Percentiles rank a stretch among this genome's conserved stretches.
Conservation (phyloP, 2,888 invertebrate species). For the Tenthredo notha region DNA sequence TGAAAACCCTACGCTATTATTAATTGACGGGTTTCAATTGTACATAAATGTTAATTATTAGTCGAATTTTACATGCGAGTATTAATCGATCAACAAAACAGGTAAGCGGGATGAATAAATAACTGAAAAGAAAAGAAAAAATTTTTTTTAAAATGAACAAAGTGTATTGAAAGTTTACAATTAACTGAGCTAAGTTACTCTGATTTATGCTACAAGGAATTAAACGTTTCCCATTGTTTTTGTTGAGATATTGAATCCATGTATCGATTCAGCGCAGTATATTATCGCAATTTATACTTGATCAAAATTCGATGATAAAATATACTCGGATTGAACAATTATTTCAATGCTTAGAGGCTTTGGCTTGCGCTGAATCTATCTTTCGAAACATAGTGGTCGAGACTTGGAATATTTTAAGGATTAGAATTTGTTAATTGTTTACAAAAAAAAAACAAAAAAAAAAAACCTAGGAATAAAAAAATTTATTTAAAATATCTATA, state of each 20-base stretch:
- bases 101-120: background rate
- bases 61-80: background rate
- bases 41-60: conserved; percentile 1
- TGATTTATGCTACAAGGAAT: background rate
- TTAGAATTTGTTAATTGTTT: background rate
- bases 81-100: conserved; percentile 12
- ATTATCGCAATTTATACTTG: background rate
- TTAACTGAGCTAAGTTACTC: background rate
- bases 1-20: background rate
- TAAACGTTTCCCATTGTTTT: background rate
- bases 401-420: background rate
- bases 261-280: background rate
- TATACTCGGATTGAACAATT: background rate
- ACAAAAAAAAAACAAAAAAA: background rate
- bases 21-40: conserved; percentile 26
- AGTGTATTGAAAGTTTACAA: background rate
- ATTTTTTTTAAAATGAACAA: background rate
- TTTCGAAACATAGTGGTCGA: background rate
- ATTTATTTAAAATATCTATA: background rate
- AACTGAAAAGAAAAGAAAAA: background rate
- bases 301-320: background rate
- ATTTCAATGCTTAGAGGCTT: background rate
- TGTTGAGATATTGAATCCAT: background rate
- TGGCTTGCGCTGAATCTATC: background rate
- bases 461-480: background rate